Percentiles rank a stretch among this genome's conserved stretches.
Conservation (phyloP, 2,888 invertebrate genomes). For the Salticus scenicus region DNA sequence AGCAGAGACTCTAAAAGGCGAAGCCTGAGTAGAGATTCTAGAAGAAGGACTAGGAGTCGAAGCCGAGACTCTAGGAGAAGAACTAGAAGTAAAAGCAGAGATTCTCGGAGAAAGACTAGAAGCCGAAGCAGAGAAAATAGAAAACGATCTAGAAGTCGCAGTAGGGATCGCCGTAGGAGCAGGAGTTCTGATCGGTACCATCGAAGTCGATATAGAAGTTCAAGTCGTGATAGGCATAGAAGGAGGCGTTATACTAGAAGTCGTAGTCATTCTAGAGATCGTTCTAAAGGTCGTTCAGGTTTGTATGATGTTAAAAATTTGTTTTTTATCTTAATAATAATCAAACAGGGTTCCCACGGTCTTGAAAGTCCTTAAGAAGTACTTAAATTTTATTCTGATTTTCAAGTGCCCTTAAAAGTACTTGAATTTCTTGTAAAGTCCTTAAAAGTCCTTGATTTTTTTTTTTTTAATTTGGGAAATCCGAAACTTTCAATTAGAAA, state of each 20-base stretch:
- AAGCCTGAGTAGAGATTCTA: constrained; percentile 39
- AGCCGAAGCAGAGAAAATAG: constrained; percentile 34
- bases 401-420: too few species aligned
- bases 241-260: constrained; percentile 59
- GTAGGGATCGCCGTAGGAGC: constrained; percentile 57
- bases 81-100: constrained; percentile 29
- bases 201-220: constrained; percentile 42
- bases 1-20: constrained; percentile 23
- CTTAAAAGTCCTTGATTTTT: too few species aligned
- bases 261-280: constrained; percentile 55
- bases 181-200: constrained; percentile 33
- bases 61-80: constrained; percentile 37
- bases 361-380: too few species aligned
- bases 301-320: not conserved
- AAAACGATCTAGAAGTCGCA: constrained; percentile 46
- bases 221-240: constrained; percentile 71
- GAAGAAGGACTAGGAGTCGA: constrained; percentile 28
- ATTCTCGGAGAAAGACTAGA: constrained; percentile 35
- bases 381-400: too few species aligned
- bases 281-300: constrained; percentile 38
- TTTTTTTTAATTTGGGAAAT: too few species aligned
- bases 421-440: too few species aligned
- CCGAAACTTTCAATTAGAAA: too few species aligned
- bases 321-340: too few species aligned
- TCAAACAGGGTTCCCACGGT: too few species aligned